Evolutionary conservation across 1,140 invertebrate genomes (phyloP).

Genomic region (Metopolophium dirhodum): DNA sequence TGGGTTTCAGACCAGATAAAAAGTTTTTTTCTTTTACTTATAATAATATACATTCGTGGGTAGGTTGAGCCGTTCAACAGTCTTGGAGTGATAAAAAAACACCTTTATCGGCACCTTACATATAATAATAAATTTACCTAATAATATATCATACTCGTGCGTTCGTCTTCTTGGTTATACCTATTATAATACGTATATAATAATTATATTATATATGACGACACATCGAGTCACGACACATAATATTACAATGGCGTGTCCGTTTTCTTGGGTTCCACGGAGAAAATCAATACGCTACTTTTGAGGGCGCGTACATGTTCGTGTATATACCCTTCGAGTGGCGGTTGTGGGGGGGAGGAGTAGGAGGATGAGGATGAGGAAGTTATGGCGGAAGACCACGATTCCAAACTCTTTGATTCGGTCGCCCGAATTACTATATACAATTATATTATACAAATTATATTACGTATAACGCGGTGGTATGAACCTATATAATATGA

Average conservation of each 20-base stretch:
- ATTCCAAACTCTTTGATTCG: background rate
- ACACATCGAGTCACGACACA: background rate
- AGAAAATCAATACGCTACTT: slow-evolving; percentile 11
- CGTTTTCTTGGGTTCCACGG: background rate
- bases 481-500: background rate
- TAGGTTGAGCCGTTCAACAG: too few relatives aligned
- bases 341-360: background rate
- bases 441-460: background rate
- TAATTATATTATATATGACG: background rate
- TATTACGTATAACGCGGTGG: background rate
- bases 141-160: too few relatives aligned
- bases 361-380: background rate
- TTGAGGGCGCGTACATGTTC: background rate
- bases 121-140: too few relatives aligned
- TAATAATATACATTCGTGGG: too few relatives aligned
- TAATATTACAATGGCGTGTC: background rate
- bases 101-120: too few relatives aligned
- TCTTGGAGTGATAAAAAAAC: too few relatives aligned
- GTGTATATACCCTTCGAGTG: background rate
- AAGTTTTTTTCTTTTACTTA: too few relatives aligned
- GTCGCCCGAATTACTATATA: background rate
- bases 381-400: background rate
- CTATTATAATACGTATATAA: too few relatives aligned
- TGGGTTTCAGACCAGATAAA: too few relatives aligned
- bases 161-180: background rate